Base-by-base conservation (phyloP, 2,888 invertebrate species). In the Lasioglossum calceatum region DNA sequence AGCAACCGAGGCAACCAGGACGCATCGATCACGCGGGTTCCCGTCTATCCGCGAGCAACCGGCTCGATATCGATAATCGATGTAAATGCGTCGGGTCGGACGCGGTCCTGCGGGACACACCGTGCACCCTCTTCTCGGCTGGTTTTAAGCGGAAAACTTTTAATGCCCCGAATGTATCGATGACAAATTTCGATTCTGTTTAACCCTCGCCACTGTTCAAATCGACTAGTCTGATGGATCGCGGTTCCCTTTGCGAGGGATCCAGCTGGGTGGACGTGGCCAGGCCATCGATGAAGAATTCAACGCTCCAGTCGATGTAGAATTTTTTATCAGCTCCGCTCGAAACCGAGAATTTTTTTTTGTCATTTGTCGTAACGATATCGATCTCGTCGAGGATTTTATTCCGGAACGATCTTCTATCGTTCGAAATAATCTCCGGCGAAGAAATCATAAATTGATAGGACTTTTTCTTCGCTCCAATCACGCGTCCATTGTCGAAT, bases 1-100 rank as follows among this genome's bases (percentile, higher is more conserved):
- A 77, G 61, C 77, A 70, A 23, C 70, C 39, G 39, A 12, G 39
- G 23, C 70, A 39, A 42, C 36, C n/a, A 12, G 70, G 58, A 77
- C 19, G 32, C 80, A 86, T 86, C 86, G 77, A 84, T 86, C 86
- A 86, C 44, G 50, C 23, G 47, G 44, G 10, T 54, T 54, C 54
- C 54, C 54, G n/a, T 54, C n/a, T n/a, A 54, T 54, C 54, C 54
- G n/a, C 54, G 54, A 54, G n/a, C 23, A 23, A 54, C 19, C 47
- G 42, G 72, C 23, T 76, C 47, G 58, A 54, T 39, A 82, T 75
- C 58, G 73, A 70, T 84, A 58, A 74, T 54, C 64, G 36, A 54
- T 81, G 77, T 54, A 77, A 70, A 70, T 70, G 70, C 70, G 42
- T 82, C 72, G 44, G n/a, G 27, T 73, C 19, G 81, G n/a, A 14